Base-by-base conservation (phyloP, 2,113 vertebrate genomes). In the Larimichthys polyactis region DNA sequence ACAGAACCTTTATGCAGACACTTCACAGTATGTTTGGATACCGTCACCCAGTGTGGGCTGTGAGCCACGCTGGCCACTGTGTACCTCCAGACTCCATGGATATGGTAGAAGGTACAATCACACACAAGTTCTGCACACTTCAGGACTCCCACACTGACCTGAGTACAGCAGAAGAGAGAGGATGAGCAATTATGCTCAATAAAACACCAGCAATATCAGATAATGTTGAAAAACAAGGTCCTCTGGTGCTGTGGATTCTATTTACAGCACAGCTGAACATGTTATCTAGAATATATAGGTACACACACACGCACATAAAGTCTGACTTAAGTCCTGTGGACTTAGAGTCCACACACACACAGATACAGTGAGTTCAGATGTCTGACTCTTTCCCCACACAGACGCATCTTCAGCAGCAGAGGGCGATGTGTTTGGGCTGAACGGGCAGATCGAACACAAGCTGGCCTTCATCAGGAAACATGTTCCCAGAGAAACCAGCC, bases 401-500 rank as follows among this genome's bases (percentile, higher is more conserved):
- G 97, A 97, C 77, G 75, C 89, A 46, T 90, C 93, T 48, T 84
- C 87, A 51, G 90, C 91, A 55, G 91, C 94, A 75, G 87, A 94
- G 16, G 78, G 90, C 2, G 98, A 99, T 66, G 90, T 97, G 81
- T 99, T 98, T 90, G 98, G 98, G 57, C 93, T 99, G 51, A 89
- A 89, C 0, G 98, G 97, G 63, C 98, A 99, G 95, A 91, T 97
- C 55, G 95, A 98, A 70, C 98, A 99, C 93, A 99, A 99, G 77
- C 79, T 99, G 88, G 91, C 93, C 78, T 99, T 99, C 89, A 91
- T 99, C 67, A 95, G 81, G 87, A 90, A 94, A 73, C 94, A 96
- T 0, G 96, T 99, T 20, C 96, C 98, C 17, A 95, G 91, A 74
- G 94, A 96, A 32, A 95, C 95, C 75, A 95, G 94, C 44, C 92